Base-by-base conservation (phyloP, 2,113 vertebrate species). In the Embiotoca jacksoni region DNA sequence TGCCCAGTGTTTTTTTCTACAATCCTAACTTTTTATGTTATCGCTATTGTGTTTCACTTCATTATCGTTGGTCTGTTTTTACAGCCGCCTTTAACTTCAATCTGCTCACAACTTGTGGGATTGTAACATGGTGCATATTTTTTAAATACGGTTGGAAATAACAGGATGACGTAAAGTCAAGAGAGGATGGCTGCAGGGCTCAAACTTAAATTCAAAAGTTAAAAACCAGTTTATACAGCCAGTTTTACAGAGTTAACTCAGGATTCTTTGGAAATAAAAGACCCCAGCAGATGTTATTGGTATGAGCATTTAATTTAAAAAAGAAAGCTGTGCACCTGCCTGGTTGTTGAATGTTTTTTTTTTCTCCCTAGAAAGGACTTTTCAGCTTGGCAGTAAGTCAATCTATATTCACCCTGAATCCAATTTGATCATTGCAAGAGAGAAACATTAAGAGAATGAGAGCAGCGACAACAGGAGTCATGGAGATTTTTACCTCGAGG, bases 391-490 rank as follows among this genome's bases (percentile, higher is more conserved):
- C 53, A 33, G 30, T 30, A 62, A 84, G 36, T 67, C 60, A 33
- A 65, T 60, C 15, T 60, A 50, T 64, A 54, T 63, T 67, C 58
- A 11, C 4, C 50, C 31, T 52, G 23, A 64, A 61, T 79, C 79
- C 14, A 58, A 32, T 79, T 72, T 67, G 61, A 55, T 78, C 56
- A 8, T 33, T 15, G 55, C 37, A 14, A 31, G 53, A 54, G 16
- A 32, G 52, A 37, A 59, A 57, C n/a, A 53, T 60, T 32, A 75
- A 36, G 37, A 37, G 60, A 77, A 35, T n/a, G 46, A 1, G 13
- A 77, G 65, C 78, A 32, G 39, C 3, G 35, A 35, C 75, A 35
- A 68, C 65, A 33, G 63, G 33, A 76, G 33, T 52, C 59, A 30
- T 46, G 77, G 8, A 5, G 39, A 54, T 52, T 63, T 67, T 65